Percentiles rank a stretch among this genome's conserved stretches.
These are phyloP conservation scores for Hypocryptadius cinnamomeus DNA, from an alignment of 2,113 vertebrate genomes.

Conservation along the genomic window DNA sequence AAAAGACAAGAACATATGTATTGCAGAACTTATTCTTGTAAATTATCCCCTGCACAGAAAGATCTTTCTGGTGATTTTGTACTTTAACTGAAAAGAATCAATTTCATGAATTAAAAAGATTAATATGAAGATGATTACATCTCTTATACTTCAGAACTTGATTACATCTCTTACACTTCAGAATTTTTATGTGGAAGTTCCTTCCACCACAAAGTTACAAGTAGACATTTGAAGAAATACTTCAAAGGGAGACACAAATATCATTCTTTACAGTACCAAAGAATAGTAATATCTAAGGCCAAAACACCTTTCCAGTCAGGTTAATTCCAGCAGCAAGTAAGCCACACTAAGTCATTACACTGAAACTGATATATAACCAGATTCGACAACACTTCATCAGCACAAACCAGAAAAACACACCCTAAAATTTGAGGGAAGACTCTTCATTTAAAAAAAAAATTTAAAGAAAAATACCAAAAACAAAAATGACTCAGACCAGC, in stretches of 20 bases:
- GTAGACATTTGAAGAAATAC: neutral
- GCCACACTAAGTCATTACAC: neutral
- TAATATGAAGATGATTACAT: neutral
- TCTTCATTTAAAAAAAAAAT: neutral
- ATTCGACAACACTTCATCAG: neutral
- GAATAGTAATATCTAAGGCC: neutral
- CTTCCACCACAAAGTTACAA: neutral
- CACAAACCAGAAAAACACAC: neutral
- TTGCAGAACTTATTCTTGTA: neutral
- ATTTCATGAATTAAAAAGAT: neutral
- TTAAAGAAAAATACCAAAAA: rapidly evolving
- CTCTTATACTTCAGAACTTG: neutral
- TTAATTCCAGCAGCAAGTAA: neutral
- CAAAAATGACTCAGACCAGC: neutral
- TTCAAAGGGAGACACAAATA: neutral
- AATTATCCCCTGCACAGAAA: neutral
- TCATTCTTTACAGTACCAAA: neutral
- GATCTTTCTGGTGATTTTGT: neutral
- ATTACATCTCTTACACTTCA: neutral
- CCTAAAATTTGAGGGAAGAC: neutral
- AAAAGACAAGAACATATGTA: neutral
- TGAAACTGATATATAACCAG: neutral
- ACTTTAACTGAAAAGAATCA: neutral
- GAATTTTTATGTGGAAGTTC: neutral
- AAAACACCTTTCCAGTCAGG: neutral